A percentile compares a stretch with the other conserved stretches of the same genome.
phyloP scores from a whole-genome alignment of 2,113 vertebrate genomes.

The Pseudonaja textilis region DNA sequence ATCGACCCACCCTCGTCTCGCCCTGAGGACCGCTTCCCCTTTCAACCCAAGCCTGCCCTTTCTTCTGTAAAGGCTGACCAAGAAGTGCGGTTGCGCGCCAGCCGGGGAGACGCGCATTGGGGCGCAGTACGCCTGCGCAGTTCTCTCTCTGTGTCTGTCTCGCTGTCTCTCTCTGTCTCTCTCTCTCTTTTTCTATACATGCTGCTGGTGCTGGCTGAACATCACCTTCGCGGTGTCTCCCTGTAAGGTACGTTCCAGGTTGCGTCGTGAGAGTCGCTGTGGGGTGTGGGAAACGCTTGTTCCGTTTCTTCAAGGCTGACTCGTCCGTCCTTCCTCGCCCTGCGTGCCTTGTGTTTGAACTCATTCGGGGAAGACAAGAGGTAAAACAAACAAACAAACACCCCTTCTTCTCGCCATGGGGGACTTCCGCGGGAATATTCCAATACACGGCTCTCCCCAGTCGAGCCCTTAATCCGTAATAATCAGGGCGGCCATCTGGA shows the following conservation, averaged over 20 bases:
- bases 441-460: no score
- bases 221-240: not conserved
- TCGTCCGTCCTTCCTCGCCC: not conserved
- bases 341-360: not conserved
- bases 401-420: not conserved
- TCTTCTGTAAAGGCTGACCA: not conserved
- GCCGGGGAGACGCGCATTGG: no score
- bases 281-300: not conserved
- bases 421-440: not conserved
- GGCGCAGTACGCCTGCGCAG: constrained; percentile 30
- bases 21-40: not conserved
- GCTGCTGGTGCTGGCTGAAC: not conserved
- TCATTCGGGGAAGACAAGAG: no score
- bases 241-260: not conserved
- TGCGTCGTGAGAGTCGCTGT: not conserved
- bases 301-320: no score
- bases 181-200: not conserved
- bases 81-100: not conserved
- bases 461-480: not conserved
- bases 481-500: not conserved
- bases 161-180: no score
- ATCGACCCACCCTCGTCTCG: no score
- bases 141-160: not conserved
- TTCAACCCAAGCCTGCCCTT: not conserved
- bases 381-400: no score